These are phyloP conservation scores for Acanthoscelides obtectus DNA, from an alignment of 2,888 invertebrate species.

Conservation along the genomic window DNA sequence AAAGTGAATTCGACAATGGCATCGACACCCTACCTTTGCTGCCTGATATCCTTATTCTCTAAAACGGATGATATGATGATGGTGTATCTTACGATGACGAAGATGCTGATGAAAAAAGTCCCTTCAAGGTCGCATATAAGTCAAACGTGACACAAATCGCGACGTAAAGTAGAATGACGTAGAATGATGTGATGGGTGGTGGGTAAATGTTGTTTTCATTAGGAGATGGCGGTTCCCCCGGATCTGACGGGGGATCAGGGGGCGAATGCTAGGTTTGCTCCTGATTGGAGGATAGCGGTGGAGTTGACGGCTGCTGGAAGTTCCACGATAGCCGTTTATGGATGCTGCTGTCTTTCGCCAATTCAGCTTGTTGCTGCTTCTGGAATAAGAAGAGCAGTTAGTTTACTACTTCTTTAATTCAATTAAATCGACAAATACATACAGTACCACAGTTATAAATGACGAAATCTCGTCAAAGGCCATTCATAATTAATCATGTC, in stretches of 20 bases:
- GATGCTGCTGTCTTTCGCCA: conserved; percentile 48
- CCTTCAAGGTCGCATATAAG: not conserved
- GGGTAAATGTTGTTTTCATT: not conserved
- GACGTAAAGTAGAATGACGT: not conserved
- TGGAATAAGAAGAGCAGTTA: too few species aligned
- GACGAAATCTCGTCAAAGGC: not conserved
- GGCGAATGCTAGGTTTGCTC: conserved; percentile 44
- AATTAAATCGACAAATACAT: conserved; percentile 9
- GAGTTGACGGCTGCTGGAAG: conserved; percentile 43
- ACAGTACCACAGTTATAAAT: too few species aligned
- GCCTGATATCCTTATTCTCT: too few species aligned
- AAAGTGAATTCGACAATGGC: too few species aligned
- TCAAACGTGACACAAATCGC: not conserved
- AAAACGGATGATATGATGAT: too few species aligned
- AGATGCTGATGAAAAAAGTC: not conserved
- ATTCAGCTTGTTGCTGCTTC: not conserved
- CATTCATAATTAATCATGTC: not conserved
- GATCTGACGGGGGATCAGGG: conserved; percentile 24
- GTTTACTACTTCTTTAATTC: conserved; percentile 50
- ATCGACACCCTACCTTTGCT: too few species aligned
- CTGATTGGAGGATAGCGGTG: conserved; percentile 38
- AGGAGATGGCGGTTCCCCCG: not conserved
- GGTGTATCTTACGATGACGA: not conserved
- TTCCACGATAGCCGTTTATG: conserved; percentile 62
- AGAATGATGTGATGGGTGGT: not conserved